Percentiles rank a stretch among this genome's conserved stretches.
Conservation (phyloP, 2,888 invertebrate species). For the Tricholauxania praeusta region DNA sequence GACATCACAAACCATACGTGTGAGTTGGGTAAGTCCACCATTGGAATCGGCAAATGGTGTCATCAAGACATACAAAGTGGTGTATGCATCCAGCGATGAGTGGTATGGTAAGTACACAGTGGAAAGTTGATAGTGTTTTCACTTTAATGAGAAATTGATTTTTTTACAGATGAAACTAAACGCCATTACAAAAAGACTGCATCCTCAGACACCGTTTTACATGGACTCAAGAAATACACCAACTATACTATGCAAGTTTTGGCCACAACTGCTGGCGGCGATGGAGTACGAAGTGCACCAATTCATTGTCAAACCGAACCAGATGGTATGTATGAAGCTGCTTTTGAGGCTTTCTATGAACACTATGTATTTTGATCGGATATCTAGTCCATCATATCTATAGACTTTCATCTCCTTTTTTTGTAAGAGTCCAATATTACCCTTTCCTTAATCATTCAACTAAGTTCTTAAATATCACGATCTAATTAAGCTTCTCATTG, state of each 20-base stretch:
- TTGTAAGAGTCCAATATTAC: background rate
- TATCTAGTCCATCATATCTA: background rate
- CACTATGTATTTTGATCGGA: background rate
- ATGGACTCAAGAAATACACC: slow-evolving; percentile 93
- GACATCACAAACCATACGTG: slow-evolving; percentile 93
- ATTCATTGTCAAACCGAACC: slow-evolving; percentile 96
- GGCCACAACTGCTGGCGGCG: slow-evolving; percentile 94
- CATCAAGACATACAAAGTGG: slow-evolving; percentile 95
- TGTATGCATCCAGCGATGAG: slow-evolving; percentile 90
- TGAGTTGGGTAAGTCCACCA: slow-evolving; percentile 95
- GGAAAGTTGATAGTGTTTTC: background rate
- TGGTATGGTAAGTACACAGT: slow-evolving; percentile 85
- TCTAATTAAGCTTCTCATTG: too few species aligned
- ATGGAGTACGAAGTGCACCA: slow-evolving; percentile 81
- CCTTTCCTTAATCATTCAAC: too few species aligned
- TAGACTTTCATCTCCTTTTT: background rate
- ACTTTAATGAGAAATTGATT: background rate
- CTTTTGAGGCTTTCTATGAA: background rate
- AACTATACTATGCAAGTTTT: slow-evolving; percentile 98
- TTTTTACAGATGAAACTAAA: slow-evolving; percentile 81
- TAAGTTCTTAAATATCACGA: too few species aligned
- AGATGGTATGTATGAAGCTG: slow-evolving; percentile 76
- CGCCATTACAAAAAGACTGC: slow-evolving; percentile 92
- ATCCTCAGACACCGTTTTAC: slow-evolving; percentile 93
- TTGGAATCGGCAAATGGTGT: slow-evolving; percentile 92